These are phyloP conservation scores for Ptychoptera contaminata DNA, from an alignment of 2,888 invertebrate genomes.

Conservation along the genomic window DNA sequence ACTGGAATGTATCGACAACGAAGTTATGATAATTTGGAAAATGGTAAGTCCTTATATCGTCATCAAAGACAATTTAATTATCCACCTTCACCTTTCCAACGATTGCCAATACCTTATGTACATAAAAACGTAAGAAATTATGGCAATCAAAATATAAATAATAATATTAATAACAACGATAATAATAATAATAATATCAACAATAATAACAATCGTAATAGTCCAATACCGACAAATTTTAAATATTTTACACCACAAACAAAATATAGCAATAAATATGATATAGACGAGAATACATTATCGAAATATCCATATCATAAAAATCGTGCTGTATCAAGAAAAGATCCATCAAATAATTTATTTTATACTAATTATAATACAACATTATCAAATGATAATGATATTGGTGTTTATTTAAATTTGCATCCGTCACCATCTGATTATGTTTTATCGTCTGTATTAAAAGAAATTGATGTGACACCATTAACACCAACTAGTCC, in stretches of 20 bases:
- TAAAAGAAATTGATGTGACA: slow-evolving; percentile 15
- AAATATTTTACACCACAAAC: slow-evolving; percentile 30
- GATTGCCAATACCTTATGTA: slow-evolving; percentile 1
- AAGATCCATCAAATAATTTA: slow-evolving; percentile 18
- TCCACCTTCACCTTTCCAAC: slow-evolving; percentile 2
- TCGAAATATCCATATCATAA: slow-evolving; percentile 29
- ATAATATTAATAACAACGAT: not conserved
- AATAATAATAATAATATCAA: slow-evolving; percentile 9
- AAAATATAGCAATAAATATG: slow-evolving; percentile 8
- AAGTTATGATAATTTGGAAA: slow-evolving; percentile 32
- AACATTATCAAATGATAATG: slow-evolving; percentile 4
- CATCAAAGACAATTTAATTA: slow-evolving; percentile 18
- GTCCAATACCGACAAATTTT: slow-evolving; percentile 28
- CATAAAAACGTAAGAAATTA: not conserved
- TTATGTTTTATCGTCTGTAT: slow-evolving; percentile 26
- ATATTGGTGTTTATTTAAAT: slow-evolving; percentile 26
- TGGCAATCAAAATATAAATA: not conserved
- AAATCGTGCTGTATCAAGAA: slow-evolving; percentile 25
- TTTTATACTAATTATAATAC: slow-evolving; percentile 4
- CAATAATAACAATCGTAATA: slow-evolving; percentile 22
- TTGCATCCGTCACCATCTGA: slow-evolving; percentile 29
- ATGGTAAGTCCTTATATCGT: slow-evolving; percentile 30
- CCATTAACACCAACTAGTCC: slow-evolving; percentile 21
- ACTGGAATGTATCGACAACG: slow-evolving; percentile 25
- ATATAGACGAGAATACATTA: slow-evolving; percentile 18